Evolutionary conservation across 2,113 vertebrate genomes (phyloP).

Genomic region (Macquaria australasica): DNA sequence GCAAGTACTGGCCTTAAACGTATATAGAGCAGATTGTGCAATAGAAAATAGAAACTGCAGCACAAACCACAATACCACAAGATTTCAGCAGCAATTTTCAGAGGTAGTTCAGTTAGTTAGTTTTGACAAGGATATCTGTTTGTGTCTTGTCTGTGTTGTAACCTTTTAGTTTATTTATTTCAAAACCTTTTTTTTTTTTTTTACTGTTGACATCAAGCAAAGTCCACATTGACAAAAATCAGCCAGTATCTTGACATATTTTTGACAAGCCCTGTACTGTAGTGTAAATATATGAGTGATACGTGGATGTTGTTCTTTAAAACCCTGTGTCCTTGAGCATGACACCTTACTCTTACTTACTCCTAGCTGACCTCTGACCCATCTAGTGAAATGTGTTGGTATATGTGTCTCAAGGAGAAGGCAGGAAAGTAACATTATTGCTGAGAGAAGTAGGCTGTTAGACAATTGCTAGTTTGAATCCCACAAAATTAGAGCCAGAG

Average conservation of each 20-base stretch:
- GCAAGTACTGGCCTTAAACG: neutral
- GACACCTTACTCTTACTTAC: neutral
- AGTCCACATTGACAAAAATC: neutral
- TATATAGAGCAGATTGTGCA: constrained; percentile 8
- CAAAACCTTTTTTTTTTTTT: neutral
- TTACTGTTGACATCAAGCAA: neutral
- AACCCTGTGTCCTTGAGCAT: neutral
- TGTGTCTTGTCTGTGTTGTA: neutral
- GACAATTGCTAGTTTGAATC: neutral
- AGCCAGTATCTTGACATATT: too few relatives aligned
- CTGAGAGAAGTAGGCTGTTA: neutral
- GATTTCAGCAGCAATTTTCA: neutral
- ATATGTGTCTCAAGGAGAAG: neutral
- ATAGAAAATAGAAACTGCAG: constrained; percentile 17
- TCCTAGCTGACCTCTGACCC: neutral
- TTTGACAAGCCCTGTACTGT: neutral
- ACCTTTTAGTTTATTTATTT: neutral
- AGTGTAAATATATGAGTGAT: neutral
- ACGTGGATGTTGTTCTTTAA: neutral
- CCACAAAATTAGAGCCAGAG: neutral
- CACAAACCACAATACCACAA: constrained; percentile 8
- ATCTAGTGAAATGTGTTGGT: neutral
- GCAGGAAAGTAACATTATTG: neutral
- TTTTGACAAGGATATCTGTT: neutral
- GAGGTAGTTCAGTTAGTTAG: neutral